Percentiles rank a stretch among this genome's conserved stretches.
Evolutionary conservation across 2,113 vertebrate genomes (phyloP).

Genomic region (Python bivittatus): DNA sequence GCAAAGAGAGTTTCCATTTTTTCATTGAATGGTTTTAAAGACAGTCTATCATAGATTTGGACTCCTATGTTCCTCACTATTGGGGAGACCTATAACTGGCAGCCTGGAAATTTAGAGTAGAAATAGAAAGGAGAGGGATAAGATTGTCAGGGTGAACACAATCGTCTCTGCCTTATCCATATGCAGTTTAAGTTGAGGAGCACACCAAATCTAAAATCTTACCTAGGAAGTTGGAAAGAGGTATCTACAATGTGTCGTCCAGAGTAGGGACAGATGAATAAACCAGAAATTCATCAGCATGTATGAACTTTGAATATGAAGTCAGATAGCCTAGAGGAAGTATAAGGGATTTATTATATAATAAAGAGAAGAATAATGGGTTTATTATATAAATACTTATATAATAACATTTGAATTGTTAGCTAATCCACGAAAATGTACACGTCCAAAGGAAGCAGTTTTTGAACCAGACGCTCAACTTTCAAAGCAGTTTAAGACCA

Average conservation of each 20-base stretch:
- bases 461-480: background rate
- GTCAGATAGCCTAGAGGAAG: background rate
- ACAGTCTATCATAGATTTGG: background rate
- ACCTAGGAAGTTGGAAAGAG: background rate
- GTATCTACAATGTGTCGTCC: background rate
- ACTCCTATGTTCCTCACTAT: background rate
- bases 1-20: background rate
- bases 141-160: background rate
- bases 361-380: background rate
- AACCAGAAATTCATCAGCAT: background rate
- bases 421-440: background rate
- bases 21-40: background rate
- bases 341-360: background rate
- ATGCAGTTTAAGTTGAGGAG: background rate
- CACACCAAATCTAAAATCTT: background rate
- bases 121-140: background rate
- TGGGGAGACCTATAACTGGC: background rate
- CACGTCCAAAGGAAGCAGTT: background rate
- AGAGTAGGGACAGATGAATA: background rate
- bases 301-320: background rate
- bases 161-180: background rate
- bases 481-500: background rate
- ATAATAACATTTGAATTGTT: background rate
- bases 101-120: background rate
- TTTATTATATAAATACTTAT: background rate